These are phyloP conservation scores for Agriopis leucophaearia DNA, from an alignment of 2,888 invertebrate species.

Conservation along the genomic window DNA sequence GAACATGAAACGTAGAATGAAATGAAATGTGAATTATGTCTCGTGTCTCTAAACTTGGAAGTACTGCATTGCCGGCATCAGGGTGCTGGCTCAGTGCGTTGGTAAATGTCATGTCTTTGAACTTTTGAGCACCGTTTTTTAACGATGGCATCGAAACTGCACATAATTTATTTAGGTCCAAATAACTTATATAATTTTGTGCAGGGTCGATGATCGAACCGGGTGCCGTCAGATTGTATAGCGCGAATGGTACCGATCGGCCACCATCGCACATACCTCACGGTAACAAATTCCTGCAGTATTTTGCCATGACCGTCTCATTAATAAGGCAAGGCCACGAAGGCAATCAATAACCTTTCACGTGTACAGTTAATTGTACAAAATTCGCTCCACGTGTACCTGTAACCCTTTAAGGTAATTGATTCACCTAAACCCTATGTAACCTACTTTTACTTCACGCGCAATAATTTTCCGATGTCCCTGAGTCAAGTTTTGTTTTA, in stretches of 20 bases:
- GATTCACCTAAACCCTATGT: slow-evolving; percentile 10
- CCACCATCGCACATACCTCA: not conserved
- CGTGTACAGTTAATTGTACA: slow-evolving; percentile 5
- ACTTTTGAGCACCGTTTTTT: too few species aligned
- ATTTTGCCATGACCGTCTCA: not conserved
- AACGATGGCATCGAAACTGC: too few species aligned
- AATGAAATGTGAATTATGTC: slow-evolving; percentile 3
- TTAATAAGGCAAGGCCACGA: not conserved
- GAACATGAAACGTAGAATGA: slow-evolving; percentile 13
- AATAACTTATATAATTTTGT: too few species aligned
- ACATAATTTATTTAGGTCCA: too few species aligned
- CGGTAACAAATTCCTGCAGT: not conserved
- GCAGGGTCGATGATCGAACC: too few species aligned
- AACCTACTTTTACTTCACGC: slow-evolving; percentile 6
- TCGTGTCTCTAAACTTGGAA: not conserved
- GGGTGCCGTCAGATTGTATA: too few species aligned
- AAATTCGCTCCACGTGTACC: slow-evolving; percentile 10
- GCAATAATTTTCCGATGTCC: slow-evolving; percentile 6
- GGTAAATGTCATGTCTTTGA: too few species aligned
- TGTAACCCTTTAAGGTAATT: slow-evolving; percentile 15
- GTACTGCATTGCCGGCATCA: not conserved
- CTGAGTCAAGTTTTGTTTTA: slow-evolving; percentile 2
- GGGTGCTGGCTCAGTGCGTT: too few species aligned
- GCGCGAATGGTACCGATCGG: too few species aligned
- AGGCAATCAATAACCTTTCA: slow-evolving; percentile 5